These are phyloP conservation scores for Polyploca ridens DNA, from an alignment of 2,888 invertebrate species.

Conservation along the genomic window DNA sequence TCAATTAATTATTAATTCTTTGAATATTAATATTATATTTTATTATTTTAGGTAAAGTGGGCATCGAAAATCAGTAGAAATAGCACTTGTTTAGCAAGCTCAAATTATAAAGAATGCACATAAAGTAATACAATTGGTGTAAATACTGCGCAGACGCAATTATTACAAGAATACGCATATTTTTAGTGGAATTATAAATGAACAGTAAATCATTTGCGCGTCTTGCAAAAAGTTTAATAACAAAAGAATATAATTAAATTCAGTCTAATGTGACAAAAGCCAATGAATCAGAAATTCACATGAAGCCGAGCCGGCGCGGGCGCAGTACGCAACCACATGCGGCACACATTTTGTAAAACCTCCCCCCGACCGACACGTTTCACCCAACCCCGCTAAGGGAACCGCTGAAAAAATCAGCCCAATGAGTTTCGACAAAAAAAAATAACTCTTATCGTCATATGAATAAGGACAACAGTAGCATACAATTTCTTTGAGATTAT, in stretches of 20 bases:
- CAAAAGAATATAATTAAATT: conserved; percentile 39
- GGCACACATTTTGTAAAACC: conserved; percentile 69
- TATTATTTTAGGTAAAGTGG: no score
- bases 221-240: conserved; percentile 34
- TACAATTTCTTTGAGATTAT: conserved; percentile 5
- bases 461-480: conserved; percentile 33
- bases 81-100: no score
- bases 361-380: conserved; percentile 49
- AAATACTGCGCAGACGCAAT: no score
- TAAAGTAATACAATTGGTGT: no score
- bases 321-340: conserved; percentile 63
- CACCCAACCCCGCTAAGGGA: conserved; percentile 67
- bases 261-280: conserved; percentile 54
- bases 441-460: conserved; percentile 41
- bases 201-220: conserved; percentile 30
- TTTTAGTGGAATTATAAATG: conserved; percentile 13
- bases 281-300: conserved; percentile 81
- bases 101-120: no score
- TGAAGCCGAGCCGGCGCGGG: conserved; percentile 58
- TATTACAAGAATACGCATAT: not conserved
- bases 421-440: conserved; percentile 37
- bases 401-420: conserved; percentile 72
- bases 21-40: no score
- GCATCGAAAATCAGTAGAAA: no score
- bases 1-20: no score